Evolutionary conservation across 1,140 invertebrate species (phyloP).

Genomic region (Drosophila willistoni): DNA sequence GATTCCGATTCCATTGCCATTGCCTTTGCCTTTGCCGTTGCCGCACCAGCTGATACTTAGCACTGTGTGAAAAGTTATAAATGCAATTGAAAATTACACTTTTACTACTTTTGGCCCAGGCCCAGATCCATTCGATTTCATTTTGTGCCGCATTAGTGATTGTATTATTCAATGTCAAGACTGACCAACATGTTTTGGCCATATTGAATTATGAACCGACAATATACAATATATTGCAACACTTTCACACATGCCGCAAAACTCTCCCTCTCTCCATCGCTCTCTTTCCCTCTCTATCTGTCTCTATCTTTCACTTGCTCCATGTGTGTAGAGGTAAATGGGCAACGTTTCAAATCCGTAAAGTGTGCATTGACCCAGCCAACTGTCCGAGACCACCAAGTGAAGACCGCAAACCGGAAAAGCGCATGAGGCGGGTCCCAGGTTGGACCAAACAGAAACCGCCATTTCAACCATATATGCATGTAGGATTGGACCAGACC

Average conservation of each 20-base stretch:
- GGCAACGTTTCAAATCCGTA: constrained; percentile 67
- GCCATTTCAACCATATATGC: constrained; percentile 6
- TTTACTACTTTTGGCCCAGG: constrained; percentile 51
- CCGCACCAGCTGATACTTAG: constrained; percentile 7
- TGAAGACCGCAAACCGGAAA: constrained; percentile 32
- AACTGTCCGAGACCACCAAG: constrained; percentile 12
- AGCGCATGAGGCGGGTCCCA: constrained; percentile 31
- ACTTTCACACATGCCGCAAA: constrained; percentile 66
- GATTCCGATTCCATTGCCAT: constrained; percentile 16
- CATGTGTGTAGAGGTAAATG: constrained; percentile 57
- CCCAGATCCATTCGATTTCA: constrained; percentile 39
- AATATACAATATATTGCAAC: constrained; percentile 56
- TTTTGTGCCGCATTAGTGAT: constrained; percentile 9
- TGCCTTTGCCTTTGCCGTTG: too few relatives aligned
- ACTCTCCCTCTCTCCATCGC: constrained; percentile 7
- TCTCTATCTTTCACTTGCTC: constrained; percentile 29
- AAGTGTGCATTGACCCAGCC: constrained; percentile 75
- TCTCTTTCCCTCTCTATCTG: not conserved
- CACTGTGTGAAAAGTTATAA: constrained; percentile 52
- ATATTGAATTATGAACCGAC: constrained; percentile 50
- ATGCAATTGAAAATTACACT: constrained; percentile 52
- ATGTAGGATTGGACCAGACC: not conserved
- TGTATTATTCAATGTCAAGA: constrained; percentile 77
- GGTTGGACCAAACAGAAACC: not conserved
- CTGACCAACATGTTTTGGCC: constrained; percentile 21